phyloP scores from a whole-genome alignment of 2,113 vertebrate species.

The Passer montanus region DNA sequence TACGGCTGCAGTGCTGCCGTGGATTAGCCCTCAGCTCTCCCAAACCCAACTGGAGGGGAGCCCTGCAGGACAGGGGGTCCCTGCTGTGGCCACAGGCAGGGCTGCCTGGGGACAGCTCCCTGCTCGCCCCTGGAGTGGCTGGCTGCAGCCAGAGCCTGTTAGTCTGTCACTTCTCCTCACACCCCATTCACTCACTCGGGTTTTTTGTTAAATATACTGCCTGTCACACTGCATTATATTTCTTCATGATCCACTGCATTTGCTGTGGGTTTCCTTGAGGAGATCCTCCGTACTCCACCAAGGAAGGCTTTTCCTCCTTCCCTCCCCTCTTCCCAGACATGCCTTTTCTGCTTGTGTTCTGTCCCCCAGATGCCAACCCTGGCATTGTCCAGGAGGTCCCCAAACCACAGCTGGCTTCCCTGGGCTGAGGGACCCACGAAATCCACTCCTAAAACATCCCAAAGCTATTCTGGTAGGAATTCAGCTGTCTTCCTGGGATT shows the following conservation, averaged over 20 bases:
- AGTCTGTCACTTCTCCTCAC: slow-evolving; percentile 37
- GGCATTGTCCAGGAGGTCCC: not conserved
- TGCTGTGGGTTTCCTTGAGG: slow-evolving; percentile 9
- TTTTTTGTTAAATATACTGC: slow-evolving; percentile 34
- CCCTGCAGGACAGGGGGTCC: not conserved
- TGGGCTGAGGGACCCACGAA: not conserved
- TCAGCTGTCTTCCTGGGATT: not conserved
- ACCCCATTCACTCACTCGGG: not conserved
- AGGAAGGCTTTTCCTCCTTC: not conserved
- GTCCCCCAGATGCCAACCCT: not conserved
- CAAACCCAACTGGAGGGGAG: not conserved
- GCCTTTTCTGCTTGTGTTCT: not conserved
- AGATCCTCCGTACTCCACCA: not conserved
- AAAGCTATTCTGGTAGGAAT: not conserved
- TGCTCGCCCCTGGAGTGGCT: not conserved
- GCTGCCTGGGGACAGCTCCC: not conserved
- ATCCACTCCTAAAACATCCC: not conserved
- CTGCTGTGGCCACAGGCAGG: not conserved
- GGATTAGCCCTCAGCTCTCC: not conserved
- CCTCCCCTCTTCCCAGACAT: not conserved
- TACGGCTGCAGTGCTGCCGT: not conserved
- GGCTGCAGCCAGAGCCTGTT: not conserved
- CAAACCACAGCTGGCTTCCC: not conserved
- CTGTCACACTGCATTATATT: slow-evolving; percentile 47
- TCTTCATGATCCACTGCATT: slow-evolving; percentile 31